Conservation (phyloP, 2,888 invertebrate species). For the Ochropacha duplaris region DNA sequence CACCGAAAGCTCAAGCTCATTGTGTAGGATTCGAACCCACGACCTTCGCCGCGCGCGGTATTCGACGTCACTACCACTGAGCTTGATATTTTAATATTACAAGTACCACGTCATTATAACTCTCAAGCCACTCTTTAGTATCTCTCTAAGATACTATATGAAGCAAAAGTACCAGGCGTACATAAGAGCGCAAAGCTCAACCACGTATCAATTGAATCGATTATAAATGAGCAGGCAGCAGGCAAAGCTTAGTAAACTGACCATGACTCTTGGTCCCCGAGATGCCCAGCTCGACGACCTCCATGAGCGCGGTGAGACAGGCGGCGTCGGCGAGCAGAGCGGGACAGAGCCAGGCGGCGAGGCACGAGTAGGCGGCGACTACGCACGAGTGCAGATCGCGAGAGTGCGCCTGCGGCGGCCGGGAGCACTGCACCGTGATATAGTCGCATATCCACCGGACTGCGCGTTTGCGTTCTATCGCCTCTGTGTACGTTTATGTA, state of each 20-base stretch:
- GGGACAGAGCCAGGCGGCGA: constrained; percentile 96
- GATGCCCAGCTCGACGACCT: constrained; percentile 98
- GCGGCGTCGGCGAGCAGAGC: constrained; percentile 95
- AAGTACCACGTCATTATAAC: background rate
- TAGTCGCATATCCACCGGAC: constrained; percentile 99
- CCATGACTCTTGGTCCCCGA: constrained; percentile 96
- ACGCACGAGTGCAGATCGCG: constrained; percentile 97
- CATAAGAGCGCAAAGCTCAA: too few species aligned
- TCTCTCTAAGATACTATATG: too few species aligned
- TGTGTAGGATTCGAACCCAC: too few species aligned
- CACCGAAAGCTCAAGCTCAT: too few species aligned
- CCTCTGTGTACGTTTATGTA: constrained; percentile 82
- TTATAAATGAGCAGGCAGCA: too few species aligned
- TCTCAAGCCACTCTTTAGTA: background rate
- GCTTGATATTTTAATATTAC: background rate
- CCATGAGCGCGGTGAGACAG: constrained; percentile 95
- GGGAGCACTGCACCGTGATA: constrained; percentile 96
- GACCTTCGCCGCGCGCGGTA: too few species aligned
- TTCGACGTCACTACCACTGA: too few species aligned
- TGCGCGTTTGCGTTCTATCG: constrained; percentile 93
- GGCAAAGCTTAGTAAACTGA: too few species aligned
- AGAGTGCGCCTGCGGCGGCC: constrained; percentile 96
- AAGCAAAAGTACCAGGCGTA: too few species aligned
- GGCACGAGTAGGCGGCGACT: constrained; percentile 95
- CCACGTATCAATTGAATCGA: too few species aligned